Evolutionary conservation across 2,113 vertebrate species (phyloP), one percentile per base, ranked within the genome.

Genomic region (Rousettus leschenaultii): DNA sequence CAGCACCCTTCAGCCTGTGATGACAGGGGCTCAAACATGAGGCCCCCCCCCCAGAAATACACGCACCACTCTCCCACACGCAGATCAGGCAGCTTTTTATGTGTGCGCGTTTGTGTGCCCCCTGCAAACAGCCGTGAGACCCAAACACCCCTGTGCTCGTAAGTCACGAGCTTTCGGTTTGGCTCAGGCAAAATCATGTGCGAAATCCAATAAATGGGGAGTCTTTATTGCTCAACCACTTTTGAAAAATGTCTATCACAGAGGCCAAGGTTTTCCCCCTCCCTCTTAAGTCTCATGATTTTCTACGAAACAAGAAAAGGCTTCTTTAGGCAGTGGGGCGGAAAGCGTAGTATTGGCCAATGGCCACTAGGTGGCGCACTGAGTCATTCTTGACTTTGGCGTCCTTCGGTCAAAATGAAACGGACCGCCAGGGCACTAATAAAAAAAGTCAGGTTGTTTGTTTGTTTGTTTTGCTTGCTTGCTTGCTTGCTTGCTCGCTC

Each of bases 221-320:
- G 68, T 83, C 89, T 97, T 83, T 93, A 59, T 93, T 94, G 86
- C 95, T 95, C 90, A 97, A 57, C 73, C n/a, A 24, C 80, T 95
- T 97, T 51, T 70, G 61, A 97, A 96, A 97, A 96, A 74, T 70
- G 38, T 83, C 68, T 92, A 28, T 89, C 38, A 61, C 7, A 61
- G 71, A 89, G 28, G 83, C 66, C 87, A 97, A 13, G 33, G 86
- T 79, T 86, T 48, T 14, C 18, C 9, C 10, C 30, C 9, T 8
- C 26, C 8, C 5, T 35, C 40, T 91, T 73, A 38, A 78, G 91
- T 95, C 96, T 96, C 45, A 55, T 74, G 94, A 89, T 85, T 96
- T 85, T 94, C 73, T 70, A 1, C 63, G 78, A 92, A 96, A 89
- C 11, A 21, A 51, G 77, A 48, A 73, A 88, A 84, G n/a, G 24